These are phyloP conservation scores for Lithosia quadra DNA, from an alignment of 2,888 invertebrate genomes.

Conservation along the genomic window DNA sequence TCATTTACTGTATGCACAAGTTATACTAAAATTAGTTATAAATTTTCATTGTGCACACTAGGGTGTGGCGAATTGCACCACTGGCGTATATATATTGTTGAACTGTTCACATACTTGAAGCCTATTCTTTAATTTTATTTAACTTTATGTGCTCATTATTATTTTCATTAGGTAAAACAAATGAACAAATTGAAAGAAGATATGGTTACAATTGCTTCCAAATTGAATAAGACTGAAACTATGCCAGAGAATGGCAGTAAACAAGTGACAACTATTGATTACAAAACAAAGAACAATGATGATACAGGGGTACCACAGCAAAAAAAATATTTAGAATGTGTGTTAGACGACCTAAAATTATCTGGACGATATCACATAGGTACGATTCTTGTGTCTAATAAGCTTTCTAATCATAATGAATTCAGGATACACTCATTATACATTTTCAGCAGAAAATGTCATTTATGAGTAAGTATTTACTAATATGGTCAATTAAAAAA, in stretches of 20 bases:
- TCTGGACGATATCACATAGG: too few species aligned
- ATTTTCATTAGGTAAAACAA: too few species aligned
- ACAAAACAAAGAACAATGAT: background rate
- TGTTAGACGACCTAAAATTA: constrained; percentile 26
- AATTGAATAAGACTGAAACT: background rate
- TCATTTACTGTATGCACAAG: background rate
- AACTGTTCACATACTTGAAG: too few species aligned
- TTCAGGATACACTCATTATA: too few species aligned
- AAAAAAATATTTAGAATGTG: constrained; percentile 32
- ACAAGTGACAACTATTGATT: background rate
- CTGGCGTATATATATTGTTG: too few species aligned
- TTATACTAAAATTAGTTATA: background rate
- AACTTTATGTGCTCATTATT: background rate
- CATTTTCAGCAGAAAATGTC: constrained; percentile 1
- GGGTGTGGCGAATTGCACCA: background rate
- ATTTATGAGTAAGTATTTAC: constrained; percentile 34
- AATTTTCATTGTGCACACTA: background rate
- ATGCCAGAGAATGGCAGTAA: background rate
- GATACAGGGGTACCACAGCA: constrained; percentile 2
- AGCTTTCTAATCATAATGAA: background rate
- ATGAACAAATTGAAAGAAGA: background rate
- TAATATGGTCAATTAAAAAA: too few species aligned
- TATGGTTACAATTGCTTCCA: background rate
- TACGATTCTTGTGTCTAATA: constrained; percentile 16
- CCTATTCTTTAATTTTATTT: too few species aligned